phyloP scores from a whole-genome alignment of 2,888 invertebrate species.

The Brassicogethes aeneus region DNA sequence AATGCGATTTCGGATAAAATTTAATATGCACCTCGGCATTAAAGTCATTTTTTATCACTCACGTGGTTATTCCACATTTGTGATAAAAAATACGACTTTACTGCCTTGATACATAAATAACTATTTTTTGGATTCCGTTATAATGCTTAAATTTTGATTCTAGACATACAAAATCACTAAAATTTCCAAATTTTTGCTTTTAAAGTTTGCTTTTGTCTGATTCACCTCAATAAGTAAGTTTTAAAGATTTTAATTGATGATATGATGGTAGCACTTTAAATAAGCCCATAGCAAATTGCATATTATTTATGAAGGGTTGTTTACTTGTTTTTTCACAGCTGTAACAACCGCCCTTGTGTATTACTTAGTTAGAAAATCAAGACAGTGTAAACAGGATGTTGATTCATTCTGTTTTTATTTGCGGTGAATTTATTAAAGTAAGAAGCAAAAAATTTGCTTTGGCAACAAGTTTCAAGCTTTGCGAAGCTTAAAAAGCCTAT shows the following conservation, averaged over 20 bases:
- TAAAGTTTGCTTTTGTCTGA: constrained; percentile 13
- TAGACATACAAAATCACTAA: no score
- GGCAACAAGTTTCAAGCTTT: constrained; percentile 5
- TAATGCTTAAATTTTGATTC: no score
- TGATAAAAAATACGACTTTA: no score
- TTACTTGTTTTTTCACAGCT: constrained; percentile 11
- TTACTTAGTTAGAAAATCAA: constrained; percentile 12
- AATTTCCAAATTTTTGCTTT: constrained; percentile 9
- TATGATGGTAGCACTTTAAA: constrained; percentile 10
- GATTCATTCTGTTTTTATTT: constrained; percentile 6
- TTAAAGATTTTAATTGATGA: constrained; percentile 9
- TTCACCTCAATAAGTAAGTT: constrained; percentile 10
- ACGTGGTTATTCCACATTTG: no score
- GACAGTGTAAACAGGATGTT: constrained; percentile 11
- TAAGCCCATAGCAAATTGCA: constrained; percentile 9
- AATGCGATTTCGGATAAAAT: no score
- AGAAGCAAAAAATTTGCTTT: constrained; percentile 3
- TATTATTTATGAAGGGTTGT: constrained; percentile 8
- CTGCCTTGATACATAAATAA: no score
- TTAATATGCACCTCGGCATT: no score
- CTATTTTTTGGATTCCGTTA: no score
- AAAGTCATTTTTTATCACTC: no score
- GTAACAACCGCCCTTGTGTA: constrained; percentile 9
- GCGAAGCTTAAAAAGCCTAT: constrained; percentile 5
- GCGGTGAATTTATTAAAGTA: constrained; percentile 4